Base-by-base conservation (phyloP, 2,797 vertebrate species). In the Euthynnus affinis region DNA sequence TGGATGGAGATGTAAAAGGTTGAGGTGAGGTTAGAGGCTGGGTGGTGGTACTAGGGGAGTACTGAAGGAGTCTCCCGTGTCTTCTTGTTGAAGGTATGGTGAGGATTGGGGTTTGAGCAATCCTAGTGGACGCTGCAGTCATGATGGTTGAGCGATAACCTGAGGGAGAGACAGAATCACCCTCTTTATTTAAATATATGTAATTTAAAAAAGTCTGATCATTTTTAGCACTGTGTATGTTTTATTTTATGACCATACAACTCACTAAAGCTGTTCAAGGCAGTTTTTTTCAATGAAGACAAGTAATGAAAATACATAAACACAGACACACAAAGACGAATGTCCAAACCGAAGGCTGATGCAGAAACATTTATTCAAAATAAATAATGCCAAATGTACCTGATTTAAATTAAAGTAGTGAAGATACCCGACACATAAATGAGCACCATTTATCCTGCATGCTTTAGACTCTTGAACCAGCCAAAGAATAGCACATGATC, bases 111-210 rank as follows among this genome's bases (percentile, higher is more conserved):
- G 83, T 84, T 83, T 91, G 88, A 86, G 83, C 70, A 51, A 71
- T 89, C 87, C 87, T 90, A 86, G 89, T 80, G 56, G 75, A 63
- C 76, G 76, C 86, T 72, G 87, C 78, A 61, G 87, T 88, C 88
- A 80, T 82, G 90, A 82, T 2, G 78, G 87, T 80, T 75, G 88
- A 65, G 76, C 81, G 89, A 91, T 94, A 92, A 94, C 92, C 93
- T 94, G 86, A 93, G 80, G 86, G 87, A 86, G 83, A 93, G 42
- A 93, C 83, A 94, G 85, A 94, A 92, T 91, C 89, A 92, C 91
- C 86, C 92, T 91, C 90, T 94, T 93, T 90, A 92, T 86, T 90
- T 85, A 13, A 85, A 85, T 64, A 73, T 64, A 66, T 63, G 34
- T 64, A 71, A 53, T 57, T 82, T 57, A 59, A 6, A 42, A 34